Base-by-base conservation (phyloP, 2,113 vertebrate genomes). In the Turdus rufiventris region DNA sequence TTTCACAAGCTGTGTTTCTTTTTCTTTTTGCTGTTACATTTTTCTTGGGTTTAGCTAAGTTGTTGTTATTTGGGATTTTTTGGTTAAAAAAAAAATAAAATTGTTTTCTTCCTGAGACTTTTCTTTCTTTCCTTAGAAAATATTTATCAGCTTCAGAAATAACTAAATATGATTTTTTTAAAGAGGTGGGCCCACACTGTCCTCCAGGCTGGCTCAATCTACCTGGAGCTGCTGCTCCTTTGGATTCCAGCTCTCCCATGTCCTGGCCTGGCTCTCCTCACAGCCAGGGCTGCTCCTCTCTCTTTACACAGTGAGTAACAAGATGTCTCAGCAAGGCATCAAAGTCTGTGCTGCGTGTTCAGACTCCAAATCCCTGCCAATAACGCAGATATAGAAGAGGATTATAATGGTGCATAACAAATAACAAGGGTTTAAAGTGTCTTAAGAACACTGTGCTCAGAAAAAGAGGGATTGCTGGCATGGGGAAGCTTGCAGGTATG, bases 281-380 rank as follows among this genome's bases (percentile, higher is more conserved):
- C 33, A 47, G 14, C 14, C 18, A 24, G 26, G 6, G 28, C 53
- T 3, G 3, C 81, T 91, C 56, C 90, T 45, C 53, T 4, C 12
- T 70, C 66, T 91, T 77, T 63, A 12, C 61, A 80, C 42, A 71
- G 2, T 14, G 62, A 89, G 43, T 21, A 62, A 34, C 47, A 85
- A 74, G 67, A 51, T 58, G 79, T 83, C 95, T 95, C 83, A 88
- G 92, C 63, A 54, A 90, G 82, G 71, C 81, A 68, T 79, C 11
- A 3, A 50, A 85, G 62, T 47, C 71, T 66, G 68, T 71, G 82
- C 92, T 96, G 90, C 19, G 3, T 90, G 88, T 58, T 95, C 91
- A 94, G 96, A 58, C 85, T 94, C 74, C 91, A 92, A 94, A 96
- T 94, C 94, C 85, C 72, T 93, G 85, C 60, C 94, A 94, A 67